Evolutionary conservation across 2,888 invertebrate genomes (phyloP), one percentile per base, ranked within the genome.

Genomic region (Stenodera caucasica): DNA sequence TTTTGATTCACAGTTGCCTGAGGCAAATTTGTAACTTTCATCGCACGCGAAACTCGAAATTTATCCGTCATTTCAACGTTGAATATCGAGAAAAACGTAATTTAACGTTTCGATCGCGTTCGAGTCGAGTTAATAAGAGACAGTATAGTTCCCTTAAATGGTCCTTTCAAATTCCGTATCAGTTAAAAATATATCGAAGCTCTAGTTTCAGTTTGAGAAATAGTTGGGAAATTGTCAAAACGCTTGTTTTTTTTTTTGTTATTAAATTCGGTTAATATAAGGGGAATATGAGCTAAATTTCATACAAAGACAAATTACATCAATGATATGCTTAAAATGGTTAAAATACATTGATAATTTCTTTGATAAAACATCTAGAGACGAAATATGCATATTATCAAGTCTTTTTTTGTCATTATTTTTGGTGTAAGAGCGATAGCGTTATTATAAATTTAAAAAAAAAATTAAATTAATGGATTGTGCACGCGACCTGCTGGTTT

Each of bases 301-400:
- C 69, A 69, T 70, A 70, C 68, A 71, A 70, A 68, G 67, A 70
- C 68, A 72, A n/a, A 66, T 69, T 69, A 74, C 72, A 74, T 69
- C 67, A 67, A 74, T 73, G 75, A 76, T 74, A 75, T 75, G 75
- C 74, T 73, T 75, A 75, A 75, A 74, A 72, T 73, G 68, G 52
- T 61, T 72, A 69, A 69, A 74, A 71, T 74, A 76, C 74, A 76
- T 70, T 60, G 61, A 73, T 67, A 72, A 32, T 32, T 32, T 6
- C 8, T 40, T 71, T 65, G 58, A 62, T 70, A 40, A 69, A 66
- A 74, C 74, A 75, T 68, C 70, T 71, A 74, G 55, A 50, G 57
- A 50, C 59, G 65, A 65, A 69, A 68, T 63, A 70, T 67, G 61
- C 65, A 65, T 67, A n/a, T 35, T 35, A 26, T 26, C 51, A 55